Conservation (phyloP, 2,113 vertebrate genomes). For the Ranitomeya imitator region DNA sequence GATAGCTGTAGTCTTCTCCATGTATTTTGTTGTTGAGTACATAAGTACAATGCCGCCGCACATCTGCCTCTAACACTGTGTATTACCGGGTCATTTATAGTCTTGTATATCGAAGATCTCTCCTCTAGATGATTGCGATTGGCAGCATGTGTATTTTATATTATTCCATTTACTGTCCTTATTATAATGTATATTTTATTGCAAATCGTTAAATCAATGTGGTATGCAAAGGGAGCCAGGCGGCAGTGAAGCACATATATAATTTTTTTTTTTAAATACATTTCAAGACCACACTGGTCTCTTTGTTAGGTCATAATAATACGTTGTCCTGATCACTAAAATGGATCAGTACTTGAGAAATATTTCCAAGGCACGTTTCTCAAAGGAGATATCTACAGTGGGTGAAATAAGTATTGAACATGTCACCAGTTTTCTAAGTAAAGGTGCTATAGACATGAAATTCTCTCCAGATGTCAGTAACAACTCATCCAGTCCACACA, state of each 20-base stretch:
- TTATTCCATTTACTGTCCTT: background rate
- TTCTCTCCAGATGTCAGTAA: no score
- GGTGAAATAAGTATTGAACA: no score
- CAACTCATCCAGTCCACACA: no score
- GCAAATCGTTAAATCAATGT: background rate
- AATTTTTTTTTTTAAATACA: background rate
- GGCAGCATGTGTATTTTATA: background rate
- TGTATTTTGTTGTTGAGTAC: background rate
- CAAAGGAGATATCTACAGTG: background rate
- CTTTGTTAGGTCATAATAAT: background rate
- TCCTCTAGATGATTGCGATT: background rate
- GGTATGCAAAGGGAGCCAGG: background rate
- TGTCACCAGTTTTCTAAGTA: no score
- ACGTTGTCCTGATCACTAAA: background rate
- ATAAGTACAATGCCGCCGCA: background rate
- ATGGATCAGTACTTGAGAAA: no score
- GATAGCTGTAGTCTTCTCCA: background rate
- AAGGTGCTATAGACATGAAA: no score
- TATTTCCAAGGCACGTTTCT: background rate
- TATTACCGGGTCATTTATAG: background rate
- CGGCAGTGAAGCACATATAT: background rate
- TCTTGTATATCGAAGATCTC: background rate
- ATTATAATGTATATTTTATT: background rate
- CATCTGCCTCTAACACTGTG: background rate
- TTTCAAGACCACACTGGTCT: background rate